Conservation (phyloP, 2,797 vertebrate genomes). For the Fistularia commersonii region DNA sequence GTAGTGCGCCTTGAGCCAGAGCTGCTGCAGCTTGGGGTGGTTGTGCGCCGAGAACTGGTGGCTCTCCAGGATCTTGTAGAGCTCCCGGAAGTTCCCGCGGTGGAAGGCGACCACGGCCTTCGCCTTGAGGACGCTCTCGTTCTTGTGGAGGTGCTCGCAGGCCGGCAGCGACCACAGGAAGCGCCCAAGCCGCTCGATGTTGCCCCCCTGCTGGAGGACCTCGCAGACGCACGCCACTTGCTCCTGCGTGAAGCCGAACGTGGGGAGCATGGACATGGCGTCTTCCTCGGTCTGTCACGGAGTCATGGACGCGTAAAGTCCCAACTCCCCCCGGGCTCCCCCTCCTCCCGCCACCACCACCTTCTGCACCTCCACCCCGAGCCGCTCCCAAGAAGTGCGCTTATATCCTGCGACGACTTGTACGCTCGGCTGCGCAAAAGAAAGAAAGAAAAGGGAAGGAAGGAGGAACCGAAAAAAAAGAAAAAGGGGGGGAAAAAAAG, state of each 20-base stretch:
- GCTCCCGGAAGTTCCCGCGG: conserved; percentile 91
- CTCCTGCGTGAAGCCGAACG: conserved; percentile 97
- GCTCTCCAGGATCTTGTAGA: conserved; percentile 93
- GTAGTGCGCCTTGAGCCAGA: conserved; percentile 95
- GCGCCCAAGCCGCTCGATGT: conserved; percentile 93
- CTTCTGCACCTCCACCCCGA: too few species aligned
- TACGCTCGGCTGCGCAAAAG: conserved; percentile 62
- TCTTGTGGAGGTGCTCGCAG: conserved; percentile 96
- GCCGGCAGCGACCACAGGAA: conserved; percentile 97
- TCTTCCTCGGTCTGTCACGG: conserved; percentile 60
- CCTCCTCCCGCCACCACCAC: too few species aligned
- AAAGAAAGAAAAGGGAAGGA: not conserved
- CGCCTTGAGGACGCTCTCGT: conserved; percentile 94
- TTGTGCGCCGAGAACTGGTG: conserved; percentile 94
- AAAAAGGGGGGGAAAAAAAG: too few species aligned
- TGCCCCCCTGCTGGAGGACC: conserved; percentile 94
- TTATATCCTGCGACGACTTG: too few species aligned
- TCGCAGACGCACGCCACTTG: conserved; percentile 97
- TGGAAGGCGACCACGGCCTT: conserved; percentile 95
- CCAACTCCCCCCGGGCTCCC: too few species aligned
- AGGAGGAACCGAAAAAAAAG: not conserved
- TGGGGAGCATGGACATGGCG: conserved; percentile 97
- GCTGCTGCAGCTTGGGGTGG: conserved; percentile 91
- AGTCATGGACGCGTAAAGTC: too few species aligned
- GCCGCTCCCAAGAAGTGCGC: too few species aligned